Evolutionary conservation across 2,888 invertebrate species (phyloP).

Genomic region (Harpagoxenus sublaevis): DNA sequence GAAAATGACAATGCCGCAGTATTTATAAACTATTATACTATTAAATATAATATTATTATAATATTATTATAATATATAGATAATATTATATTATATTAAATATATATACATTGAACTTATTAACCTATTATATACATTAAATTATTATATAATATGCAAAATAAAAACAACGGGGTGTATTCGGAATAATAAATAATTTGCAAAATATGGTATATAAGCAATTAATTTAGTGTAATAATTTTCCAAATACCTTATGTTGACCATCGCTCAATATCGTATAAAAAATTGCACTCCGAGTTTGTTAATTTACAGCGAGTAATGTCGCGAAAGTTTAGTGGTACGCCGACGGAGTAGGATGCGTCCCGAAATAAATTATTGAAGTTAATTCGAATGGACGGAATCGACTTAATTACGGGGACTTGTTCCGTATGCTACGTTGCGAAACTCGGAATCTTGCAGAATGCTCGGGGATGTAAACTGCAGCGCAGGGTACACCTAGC

Average conservation of each 20-base stretch:
- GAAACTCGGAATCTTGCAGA: conserved; percentile 46
- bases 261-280: background rate
- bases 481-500: conserved; percentile 19
- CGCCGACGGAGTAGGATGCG: background rate
- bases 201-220: background rate
- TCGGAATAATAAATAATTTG: background rate
- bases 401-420: conserved; percentile 54
- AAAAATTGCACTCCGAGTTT: background rate
- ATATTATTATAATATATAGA: too few relatives aligned
- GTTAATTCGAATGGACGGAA: conserved; percentile 60
- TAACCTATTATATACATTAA: background rate
- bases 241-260: background rate
- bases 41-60: background rate
- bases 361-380: conserved; percentile 49
- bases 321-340: background rate
- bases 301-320: background rate
- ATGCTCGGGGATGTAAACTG: conserved; percentile 49
- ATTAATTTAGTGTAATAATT: background rate
- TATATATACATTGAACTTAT: background rate
- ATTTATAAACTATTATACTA: background rate
- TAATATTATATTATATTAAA: background rate
- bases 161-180: background rate
- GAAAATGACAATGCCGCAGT: background rate
- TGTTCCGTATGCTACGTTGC: conserved; percentile 46
- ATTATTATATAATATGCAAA: background rate